Evolutionary conservation across 2,113 vertebrate species (phyloP).

Genomic region (Mastomys natalensis): DNA sequence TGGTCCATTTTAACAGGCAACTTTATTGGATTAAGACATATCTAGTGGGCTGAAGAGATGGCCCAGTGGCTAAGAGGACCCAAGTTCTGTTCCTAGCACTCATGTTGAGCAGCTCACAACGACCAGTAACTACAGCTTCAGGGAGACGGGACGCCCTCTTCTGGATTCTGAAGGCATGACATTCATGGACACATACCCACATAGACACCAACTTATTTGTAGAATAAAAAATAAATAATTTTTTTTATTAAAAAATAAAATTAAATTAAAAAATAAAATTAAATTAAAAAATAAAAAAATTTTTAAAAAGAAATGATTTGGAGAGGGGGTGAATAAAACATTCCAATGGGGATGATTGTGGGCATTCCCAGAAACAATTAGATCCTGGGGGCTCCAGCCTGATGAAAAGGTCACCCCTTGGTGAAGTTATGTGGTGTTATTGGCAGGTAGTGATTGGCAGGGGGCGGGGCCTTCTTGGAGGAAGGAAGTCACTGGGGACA

Average conservation of each 20-base stretch:
- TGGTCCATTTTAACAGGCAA: neutral
- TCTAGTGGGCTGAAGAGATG: neutral
- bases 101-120: neutral
- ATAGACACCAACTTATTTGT: neutral
- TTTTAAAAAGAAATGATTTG: neutral
- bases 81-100: neutral
- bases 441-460: neutral
- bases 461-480: neutral
- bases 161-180: neutral
- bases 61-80: neutral
- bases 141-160: neutral
- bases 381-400: neutral
- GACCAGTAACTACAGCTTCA: neutral
- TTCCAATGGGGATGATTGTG: neutral
- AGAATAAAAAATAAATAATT: neutral
- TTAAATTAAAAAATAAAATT: neutral
- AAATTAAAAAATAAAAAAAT: neutral
- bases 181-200: neutral
- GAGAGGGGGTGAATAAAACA: neutral
- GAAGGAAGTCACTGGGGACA: neutral
- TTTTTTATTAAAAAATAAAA: too few relatives aligned
- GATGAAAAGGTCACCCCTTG: neutral
- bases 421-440: neutral
- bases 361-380: neutral
- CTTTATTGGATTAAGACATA: neutral